A percentile compares a stretch with the other conserved stretches of the same genome.
Conservation (phyloP, 2,797 vertebrate species). For the Simalia tracyae region DNA sequence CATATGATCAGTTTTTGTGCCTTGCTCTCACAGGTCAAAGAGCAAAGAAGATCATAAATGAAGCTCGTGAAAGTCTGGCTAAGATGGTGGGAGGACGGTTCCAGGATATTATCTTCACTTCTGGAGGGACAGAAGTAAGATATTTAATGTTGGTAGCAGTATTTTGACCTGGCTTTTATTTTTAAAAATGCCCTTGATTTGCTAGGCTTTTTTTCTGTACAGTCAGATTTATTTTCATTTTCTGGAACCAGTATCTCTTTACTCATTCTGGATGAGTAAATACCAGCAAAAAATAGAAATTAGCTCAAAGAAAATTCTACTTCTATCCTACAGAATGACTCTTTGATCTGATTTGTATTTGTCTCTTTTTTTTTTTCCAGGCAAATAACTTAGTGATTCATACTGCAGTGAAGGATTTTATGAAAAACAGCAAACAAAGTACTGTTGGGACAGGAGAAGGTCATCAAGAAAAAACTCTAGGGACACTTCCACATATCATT, state of each 20-base stretch:
- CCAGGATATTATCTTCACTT: slow-evolving; percentile 90
- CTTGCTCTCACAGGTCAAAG: slow-evolving; percentile 71
- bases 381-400: slow-evolving; percentile 92
- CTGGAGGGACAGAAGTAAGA: slow-evolving; percentile 92
- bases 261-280: not conserved
- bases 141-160: rapidly evolving
- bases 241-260: not conserved
- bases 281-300: not conserved
- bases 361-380: slow-evolving; percentile 67
- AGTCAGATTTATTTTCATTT: not conserved
- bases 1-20: not conserved
- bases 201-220: not conserved
- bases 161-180: not conserved
- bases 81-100: slow-evolving; percentile 84
- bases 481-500: slow-evolving; percentile 80
- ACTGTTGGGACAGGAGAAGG: not conserved
- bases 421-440: slow-evolving; percentile 41
- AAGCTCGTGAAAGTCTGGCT: slow-evolving; percentile 83
- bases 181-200: not conserved
- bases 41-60: slow-evolving; percentile 81
- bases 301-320: not conserved
- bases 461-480: slow-evolving; percentile 25
- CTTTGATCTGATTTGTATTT: not conserved
- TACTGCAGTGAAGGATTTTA: slow-evolving; percentile 80
- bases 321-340: not conserved